A percentile compares a stretch with the other conserved stretches of the same genome.
These are phyloP conservation scores for Glyptemys insculpta DNA, from an alignment of 2,797 vertebrate genomes.

Conservation along the genomic window DNA sequence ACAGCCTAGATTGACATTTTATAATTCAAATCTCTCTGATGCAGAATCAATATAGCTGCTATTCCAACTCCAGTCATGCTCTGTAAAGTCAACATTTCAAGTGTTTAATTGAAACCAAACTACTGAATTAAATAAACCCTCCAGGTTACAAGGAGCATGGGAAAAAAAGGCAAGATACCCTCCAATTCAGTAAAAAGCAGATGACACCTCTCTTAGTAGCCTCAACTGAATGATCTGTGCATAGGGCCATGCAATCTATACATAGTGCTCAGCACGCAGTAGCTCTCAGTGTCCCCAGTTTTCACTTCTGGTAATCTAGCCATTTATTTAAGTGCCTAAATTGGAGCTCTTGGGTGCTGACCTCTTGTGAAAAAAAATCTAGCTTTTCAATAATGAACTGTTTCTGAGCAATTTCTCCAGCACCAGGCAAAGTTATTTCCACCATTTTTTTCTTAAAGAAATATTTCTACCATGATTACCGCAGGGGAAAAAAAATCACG, in stretches of 20 bases:
- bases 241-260: not conserved
- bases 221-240: not conserved
- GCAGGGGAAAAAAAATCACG: not conserved
- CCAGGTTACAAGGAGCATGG: not conserved
- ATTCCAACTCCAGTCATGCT: not conserved
- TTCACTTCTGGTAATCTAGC: not conserved
- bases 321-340: not conserved
- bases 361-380: not conserved
- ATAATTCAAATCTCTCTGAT: not conserved
- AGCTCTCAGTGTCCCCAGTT: not conserved
- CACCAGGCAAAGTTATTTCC: not conserved
- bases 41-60: not conserved
- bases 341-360: not conserved
- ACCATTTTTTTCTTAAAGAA: not conserved
- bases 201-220: not conserved
- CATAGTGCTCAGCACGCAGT: not conserved
- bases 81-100: not conserved
- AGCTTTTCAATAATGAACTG: conserved; percentile 13
- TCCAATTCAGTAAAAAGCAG: not conserved
- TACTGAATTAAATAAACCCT: not conserved
- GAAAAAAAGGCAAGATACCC: not conserved
- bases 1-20: not conserved
- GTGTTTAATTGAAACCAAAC: not conserved
- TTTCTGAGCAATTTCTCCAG: not conserved
- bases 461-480: not conserved